Conservation (phyloP, 92 coral and sea anemone genomes). For the Zoanthus gigantus region DNA sequence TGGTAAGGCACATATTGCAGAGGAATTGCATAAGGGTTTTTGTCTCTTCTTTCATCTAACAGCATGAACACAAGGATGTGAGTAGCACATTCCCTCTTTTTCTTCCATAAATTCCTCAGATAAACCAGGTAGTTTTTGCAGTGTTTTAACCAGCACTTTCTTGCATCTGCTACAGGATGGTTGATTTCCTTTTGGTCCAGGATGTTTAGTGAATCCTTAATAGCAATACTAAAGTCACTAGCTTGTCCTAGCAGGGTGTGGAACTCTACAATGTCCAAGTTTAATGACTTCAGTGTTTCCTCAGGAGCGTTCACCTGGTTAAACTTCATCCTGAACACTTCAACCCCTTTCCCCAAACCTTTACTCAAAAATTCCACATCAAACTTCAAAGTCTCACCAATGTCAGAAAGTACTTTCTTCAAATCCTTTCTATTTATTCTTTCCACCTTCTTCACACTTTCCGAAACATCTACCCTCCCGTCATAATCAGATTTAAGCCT, state of each 20-base stretch:
- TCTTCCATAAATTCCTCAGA: slow-evolving; percentile 52
- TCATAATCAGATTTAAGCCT: slow-evolving; percentile 32
- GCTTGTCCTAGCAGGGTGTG: slow-evolving; percentile 56
- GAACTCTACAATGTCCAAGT: slow-evolving; percentile 55
- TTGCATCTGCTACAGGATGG: not conserved
- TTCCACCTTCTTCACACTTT: slow-evolving; percentile 17
- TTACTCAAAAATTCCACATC: slow-evolving; percentile 56
- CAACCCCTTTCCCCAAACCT: slow-evolving; percentile 53
- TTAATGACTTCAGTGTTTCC: slow-evolving; percentile 49
- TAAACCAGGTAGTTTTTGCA: slow-evolving; percentile 7
- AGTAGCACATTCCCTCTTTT: slow-evolving; percentile 36
- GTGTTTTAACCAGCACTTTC: slow-evolving; percentile 5
- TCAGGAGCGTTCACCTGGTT: slow-evolving; percentile 33
- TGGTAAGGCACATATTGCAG: slow-evolving; percentile 51
- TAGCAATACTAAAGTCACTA: not conserved
- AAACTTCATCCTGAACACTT: slow-evolving; percentile 50
- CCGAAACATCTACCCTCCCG: slow-evolving; percentile 21
- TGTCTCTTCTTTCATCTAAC: slow-evolving; percentile 48
- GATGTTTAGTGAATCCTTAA: not conserved
- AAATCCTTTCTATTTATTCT: slow-evolving; percentile 16
- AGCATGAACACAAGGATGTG: slow-evolving; percentile 57
- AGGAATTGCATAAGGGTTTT: slow-evolving; percentile 54
- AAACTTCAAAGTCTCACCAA: slow-evolving; percentile 19
- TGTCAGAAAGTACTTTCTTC: not conserved
- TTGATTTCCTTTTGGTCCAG: not conserved